Conservation (phyloP, 2,797 vertebrate genomes). For the Helarctos malayanus region DNA sequence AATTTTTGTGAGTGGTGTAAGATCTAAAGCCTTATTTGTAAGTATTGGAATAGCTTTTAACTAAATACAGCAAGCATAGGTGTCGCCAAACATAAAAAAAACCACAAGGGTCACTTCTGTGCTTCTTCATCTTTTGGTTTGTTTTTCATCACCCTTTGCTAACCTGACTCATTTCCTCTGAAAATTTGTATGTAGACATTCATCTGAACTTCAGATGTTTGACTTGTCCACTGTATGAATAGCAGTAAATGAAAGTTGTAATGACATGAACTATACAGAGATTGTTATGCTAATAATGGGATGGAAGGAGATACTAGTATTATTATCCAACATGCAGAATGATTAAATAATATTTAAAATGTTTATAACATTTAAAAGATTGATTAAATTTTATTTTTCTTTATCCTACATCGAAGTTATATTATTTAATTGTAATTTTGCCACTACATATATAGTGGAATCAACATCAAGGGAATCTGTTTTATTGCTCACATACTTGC, state of each 20-base stretch:
- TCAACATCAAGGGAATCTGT: neutral
- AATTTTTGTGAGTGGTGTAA: neutral
- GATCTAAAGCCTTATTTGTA: neutral
- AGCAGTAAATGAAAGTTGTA: neutral
- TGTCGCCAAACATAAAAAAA: neutral
- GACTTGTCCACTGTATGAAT: neutral
- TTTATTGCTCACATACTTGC: neutral
- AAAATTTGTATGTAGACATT: neutral
- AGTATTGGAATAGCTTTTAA: neutral
- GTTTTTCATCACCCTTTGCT: neutral
- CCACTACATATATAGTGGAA: neutral
- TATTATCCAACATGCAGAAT: neutral
- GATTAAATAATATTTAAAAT: neutral
- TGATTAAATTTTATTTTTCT: neutral
- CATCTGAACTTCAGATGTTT: neutral
- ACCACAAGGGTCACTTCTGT: neutral
- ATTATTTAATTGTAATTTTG: neutral
- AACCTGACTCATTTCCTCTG: neutral
- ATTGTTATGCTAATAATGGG: neutral
- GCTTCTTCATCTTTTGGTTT: neutral
- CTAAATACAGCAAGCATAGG: neutral
- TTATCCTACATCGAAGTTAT: neutral
- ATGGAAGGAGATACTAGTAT: neutral
- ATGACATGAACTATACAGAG: neutral
- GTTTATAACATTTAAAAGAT: neutral